These are phyloP conservation scores for Apaloderma vittatum DNA, from an alignment of 2,113 vertebrate genomes.

Conservation along the genomic window DNA sequence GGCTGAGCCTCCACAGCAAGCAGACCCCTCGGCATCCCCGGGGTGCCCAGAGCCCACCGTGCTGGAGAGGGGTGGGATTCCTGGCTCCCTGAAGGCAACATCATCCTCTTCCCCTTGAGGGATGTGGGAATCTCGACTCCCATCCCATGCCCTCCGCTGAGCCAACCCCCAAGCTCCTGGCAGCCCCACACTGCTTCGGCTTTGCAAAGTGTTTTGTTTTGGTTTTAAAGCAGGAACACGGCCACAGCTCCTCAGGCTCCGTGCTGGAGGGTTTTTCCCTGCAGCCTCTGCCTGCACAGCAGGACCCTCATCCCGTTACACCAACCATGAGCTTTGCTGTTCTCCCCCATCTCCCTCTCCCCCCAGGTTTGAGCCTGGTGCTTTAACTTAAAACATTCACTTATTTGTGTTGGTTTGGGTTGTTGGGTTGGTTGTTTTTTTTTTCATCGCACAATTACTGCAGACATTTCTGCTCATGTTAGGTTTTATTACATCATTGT, in stretches of 20 bases:
- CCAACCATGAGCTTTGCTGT: neutral
- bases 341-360: neutral
- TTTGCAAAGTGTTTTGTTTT: neutral
- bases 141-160: accelerated
- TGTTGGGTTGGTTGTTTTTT: neutral
- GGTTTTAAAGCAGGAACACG: accelerated
- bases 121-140: neutral
- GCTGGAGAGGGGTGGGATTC: no score
- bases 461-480: slow-evolving; percentile 52
- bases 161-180: neutral
- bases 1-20: accelerated
- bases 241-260: accelerated
- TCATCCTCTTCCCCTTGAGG: neutral
- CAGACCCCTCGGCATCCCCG: accelerated
- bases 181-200: neutral
- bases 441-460: slow-evolving; percentile 51
- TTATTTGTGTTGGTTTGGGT: neutral
- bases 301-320: neutral
- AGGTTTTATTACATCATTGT: slow-evolving; percentile 53
- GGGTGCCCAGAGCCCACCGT: accelerated
- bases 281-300: neutral
- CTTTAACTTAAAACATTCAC: neutral
- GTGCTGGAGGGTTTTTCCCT: neutral
- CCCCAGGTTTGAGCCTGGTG: neutral
- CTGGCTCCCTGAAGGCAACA: neutral